A percentile compares a stretch with the other conserved stretches of the same genome.
phyloP scores from a whole-genome alignment of 2,797 vertebrate species.

The Halcyon leucocephala region DNA sequence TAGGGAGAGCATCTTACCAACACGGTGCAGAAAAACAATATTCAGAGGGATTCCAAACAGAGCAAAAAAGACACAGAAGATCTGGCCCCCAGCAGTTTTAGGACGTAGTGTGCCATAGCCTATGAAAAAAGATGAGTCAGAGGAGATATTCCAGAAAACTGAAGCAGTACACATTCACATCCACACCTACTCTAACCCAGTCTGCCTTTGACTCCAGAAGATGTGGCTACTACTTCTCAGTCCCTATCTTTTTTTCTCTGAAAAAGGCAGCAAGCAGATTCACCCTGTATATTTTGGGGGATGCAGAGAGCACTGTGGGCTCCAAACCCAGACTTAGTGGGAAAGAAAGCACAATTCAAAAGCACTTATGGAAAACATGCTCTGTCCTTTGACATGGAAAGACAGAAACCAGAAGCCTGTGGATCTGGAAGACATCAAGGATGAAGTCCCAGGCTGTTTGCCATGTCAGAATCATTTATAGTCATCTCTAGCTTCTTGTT shows the following conservation, averaged over 20 bases:
- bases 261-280: background rate
- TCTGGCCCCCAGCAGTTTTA: conserved; percentile 73
- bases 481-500: background rate
- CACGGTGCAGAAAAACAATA: conserved; percentile 71
- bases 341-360: background rate
- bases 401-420: conserved; percentile 4
- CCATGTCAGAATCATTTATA: background rate
- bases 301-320: background rate
- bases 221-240: background rate
- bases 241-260: background rate
- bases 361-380: background rate
- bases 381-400: background rate
- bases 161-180: background rate
- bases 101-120: conserved; percentile 71
- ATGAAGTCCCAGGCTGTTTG: background rate
- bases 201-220: background rate
- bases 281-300: background rate
- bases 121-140: background rate
- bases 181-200: background rate
- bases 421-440: conserved; percentile 20
- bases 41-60: conserved; percentile 76
- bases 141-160: background rate
- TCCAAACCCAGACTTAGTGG: background rate
- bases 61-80: conserved; percentile 76
- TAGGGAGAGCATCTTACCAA: conserved; percentile 62